Percentiles rank a stretch among this genome's conserved stretches.
phyloP scores from a whole-genome alignment of 2,113 vertebrate species.

The Apus apus region DNA sequence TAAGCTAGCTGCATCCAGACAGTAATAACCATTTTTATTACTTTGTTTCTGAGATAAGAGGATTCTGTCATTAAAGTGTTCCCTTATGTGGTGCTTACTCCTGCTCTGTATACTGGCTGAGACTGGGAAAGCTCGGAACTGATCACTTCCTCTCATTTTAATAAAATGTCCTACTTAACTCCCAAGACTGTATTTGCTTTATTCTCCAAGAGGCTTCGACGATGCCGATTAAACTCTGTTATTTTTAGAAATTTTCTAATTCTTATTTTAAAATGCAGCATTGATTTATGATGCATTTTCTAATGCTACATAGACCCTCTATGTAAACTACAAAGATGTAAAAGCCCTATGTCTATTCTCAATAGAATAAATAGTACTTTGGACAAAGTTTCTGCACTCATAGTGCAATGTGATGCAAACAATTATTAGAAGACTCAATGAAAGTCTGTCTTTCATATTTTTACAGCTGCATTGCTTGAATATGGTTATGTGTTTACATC shows the following conservation, averaged over 20 bases:
- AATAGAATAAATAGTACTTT: not conserved
- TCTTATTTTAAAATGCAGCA: not conserved
- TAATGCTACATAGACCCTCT: not conserved
- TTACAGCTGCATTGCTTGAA: conserved; percentile 31
- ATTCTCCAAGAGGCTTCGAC: not conserved
- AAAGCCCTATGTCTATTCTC: not conserved
- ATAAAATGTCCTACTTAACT: conserved; percentile 57
- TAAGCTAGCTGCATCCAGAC: conserved; percentile 62
- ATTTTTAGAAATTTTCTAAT: conserved; percentile 16
- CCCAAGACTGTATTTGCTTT: not conserved
- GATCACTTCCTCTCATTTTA: conserved; percentile 60
- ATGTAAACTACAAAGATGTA: not conserved
- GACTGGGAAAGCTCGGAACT: conserved; percentile 43
- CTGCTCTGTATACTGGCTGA: not conserved
- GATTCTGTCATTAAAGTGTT: conserved; percentile 64
- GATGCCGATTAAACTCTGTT: not conserved
- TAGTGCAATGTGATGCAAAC: not conserved
- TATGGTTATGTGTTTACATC: conserved; percentile 3
- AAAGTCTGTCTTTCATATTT: not conserved
- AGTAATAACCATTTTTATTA: conserved; percentile 72
- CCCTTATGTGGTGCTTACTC: conserved; percentile 42
- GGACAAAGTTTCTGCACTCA: not conserved
- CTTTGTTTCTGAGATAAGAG: conserved; percentile 62
- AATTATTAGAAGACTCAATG: not conserved
- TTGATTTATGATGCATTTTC: not conserved